A percentile compares a stretch with the other conserved stretches of the same genome.
Evolutionary conservation across 1,140 invertebrate species (phyloP).

Genomic region (Teleogryllus occipitalis): DNA sequence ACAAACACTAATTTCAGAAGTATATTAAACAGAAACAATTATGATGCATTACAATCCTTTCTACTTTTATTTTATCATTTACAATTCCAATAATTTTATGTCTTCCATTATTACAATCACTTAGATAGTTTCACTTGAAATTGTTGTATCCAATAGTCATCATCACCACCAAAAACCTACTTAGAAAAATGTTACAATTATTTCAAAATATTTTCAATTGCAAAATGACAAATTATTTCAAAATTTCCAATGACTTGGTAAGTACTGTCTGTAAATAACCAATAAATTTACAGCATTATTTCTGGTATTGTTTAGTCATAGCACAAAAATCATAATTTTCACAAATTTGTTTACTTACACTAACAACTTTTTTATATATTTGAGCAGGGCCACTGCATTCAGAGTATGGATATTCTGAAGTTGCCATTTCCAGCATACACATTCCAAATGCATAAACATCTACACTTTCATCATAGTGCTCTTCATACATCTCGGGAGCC

Average conservation of each 20-base stretch:
- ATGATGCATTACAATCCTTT: not conserved
- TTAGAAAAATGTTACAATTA: too few species aligned
- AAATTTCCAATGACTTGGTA: too few species aligned
- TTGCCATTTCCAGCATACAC: constrained; percentile 99
- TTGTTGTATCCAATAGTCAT: not conserved
- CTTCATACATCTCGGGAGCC: constrained; percentile 99
- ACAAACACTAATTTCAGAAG: too few species aligned
- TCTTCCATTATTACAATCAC: not conserved
- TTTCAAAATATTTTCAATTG: too few species aligned
- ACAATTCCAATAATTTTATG: not conserved
- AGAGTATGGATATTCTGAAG: constrained; percentile 98
- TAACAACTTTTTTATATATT: constrained; percentile 98
- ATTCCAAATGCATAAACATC: constrained; percentile 99
- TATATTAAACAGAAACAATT: not conserved
- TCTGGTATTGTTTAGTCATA: not conserved
- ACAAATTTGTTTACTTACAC: constrained; percentile 49
- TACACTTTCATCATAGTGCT: constrained; percentile 98
- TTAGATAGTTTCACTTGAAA: not conserved
- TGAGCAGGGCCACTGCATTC: constrained; percentile 97
- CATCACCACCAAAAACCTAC: too few species aligned
- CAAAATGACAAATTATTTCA: too few species aligned
- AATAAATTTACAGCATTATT: too few species aligned
- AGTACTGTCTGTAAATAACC: too few species aligned
- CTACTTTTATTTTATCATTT: not conserved
- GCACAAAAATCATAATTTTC: not conserved